A percentile compares a stretch with the other conserved stretches of the same genome.
Evolutionary conservation across 2,888 invertebrate genomes (phyloP).

Genomic region (Dyspetes luteomarginatus): DNA sequence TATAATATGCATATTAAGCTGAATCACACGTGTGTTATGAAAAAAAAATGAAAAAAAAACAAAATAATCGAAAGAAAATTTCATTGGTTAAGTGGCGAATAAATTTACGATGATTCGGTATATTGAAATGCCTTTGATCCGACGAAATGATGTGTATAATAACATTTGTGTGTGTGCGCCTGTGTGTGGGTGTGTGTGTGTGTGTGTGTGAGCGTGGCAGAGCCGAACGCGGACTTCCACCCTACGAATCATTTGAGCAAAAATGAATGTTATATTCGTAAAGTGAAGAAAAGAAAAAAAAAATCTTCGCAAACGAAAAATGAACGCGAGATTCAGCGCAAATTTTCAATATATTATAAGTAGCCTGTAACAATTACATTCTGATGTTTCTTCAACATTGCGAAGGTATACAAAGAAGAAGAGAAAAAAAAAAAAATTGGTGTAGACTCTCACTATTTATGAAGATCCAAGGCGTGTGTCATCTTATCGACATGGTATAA

Average conservation of each 20-base stretch:
- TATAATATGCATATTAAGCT: slow-evolving; percentile 53
- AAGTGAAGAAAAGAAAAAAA: slow-evolving; percentile 28
- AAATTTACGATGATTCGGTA: slow-evolving; percentile 67
- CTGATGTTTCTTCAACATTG: slow-evolving; percentile 54
- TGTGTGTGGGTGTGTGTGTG: slow-evolving; percentile 30
- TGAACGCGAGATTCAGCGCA: slow-evolving; percentile 22
- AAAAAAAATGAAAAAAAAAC: slow-evolving; percentile 35
- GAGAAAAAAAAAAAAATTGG: slow-evolving; percentile 49
- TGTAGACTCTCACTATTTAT: slow-evolving; percentile 59
- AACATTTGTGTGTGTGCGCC: slow-evolving; percentile 51
- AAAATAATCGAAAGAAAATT: slow-evolving; percentile 22
- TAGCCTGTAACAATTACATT: slow-evolving; percentile 55
- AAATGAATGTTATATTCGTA: slow-evolving; percentile 56
- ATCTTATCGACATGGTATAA: slow-evolving; percentile 16
- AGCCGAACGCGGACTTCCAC: slow-evolving; percentile 62
- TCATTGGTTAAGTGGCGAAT: slow-evolving; percentile 42
- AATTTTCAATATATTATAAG: slow-evolving; percentile 54
- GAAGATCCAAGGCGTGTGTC: slow-evolving; percentile 58
- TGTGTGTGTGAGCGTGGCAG: slow-evolving; percentile 54
- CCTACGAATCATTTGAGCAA: slow-evolving; percentile 54
- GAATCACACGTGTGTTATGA: slow-evolving; percentile 62
- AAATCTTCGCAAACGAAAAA: slow-evolving; percentile 36
- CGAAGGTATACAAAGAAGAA: slow-evolving; percentile 38
- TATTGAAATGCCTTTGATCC: slow-evolving; percentile 78
- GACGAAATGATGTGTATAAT: slow-evolving; percentile 64